Base-by-base conservation (phyloP, 2,113 vertebrate species). In the Nycticorax nycticorax region DNA sequence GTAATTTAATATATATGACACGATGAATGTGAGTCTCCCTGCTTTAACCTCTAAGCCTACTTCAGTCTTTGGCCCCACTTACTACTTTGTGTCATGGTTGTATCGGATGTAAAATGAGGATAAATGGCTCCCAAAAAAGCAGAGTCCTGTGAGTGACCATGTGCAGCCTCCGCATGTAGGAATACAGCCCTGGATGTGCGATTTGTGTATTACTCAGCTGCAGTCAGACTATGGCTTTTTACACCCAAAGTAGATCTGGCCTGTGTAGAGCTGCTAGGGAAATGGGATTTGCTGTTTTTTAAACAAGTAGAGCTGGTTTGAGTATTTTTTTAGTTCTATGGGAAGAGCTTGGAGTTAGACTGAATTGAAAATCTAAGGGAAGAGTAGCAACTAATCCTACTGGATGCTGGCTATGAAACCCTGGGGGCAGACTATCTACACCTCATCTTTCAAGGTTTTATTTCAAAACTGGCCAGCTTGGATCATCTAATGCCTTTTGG, bases 1-100 rank as follows among this genome's bases (percentile, higher is more conserved):
- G 26, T 73, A 30, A 83, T 79, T 68, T 23, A 76, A 43, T 76
- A 73, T 94, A 91, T 82, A 60, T 95, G 67, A 15, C 17, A 33
- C 0, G 1, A 72, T 80, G 71, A 48, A 76, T 91, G 39, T 37
- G 43, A 18, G 15, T 85, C 74, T 90, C 9, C 26, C 62, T 80
- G 45, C 76, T 88, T 62, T 79, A 48, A 80, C 35, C 68, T 80
- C 45, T 39, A 76, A 86, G 9, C 30, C 67, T 2, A 2, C 30
- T 85, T 85, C 35, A 56, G 15, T 5, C 52, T 37, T 79, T 75
- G 53, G 53, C 15, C 57, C 21, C 14, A 2, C 48, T 89, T 43
- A 20, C 18, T 67, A 15, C 37, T 87, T 81, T 47, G 23, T 55
- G 45, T 55, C 27, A 2, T 50, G 4, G 3, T 57, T 47, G 57